Evolutionary conservation across 2,113 vertebrate species (phyloP), one percentile per base, ranked within the genome.

Genomic region (Scalopus aquaticus): DNA sequence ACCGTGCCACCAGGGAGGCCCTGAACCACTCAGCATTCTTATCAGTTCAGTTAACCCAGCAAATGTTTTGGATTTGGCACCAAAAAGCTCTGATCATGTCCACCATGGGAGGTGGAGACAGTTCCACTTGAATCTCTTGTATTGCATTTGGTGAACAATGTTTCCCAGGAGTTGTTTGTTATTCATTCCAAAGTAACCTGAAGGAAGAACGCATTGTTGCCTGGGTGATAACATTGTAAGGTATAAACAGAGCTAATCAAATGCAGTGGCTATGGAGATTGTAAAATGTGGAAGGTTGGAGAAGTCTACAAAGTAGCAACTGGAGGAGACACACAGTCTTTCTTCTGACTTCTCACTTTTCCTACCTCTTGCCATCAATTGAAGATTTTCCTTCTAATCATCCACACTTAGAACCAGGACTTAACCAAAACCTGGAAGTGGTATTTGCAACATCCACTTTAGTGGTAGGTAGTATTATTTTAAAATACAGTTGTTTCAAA

Each of bases 341-440:
- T 54, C 92, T 65, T 67, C 35, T 49, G 69, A 51, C 28, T 78
- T 73, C 64, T 85, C n/a, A 56, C 42, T 64, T 64, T 80, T 88
- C 56, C 69, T 73, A 32, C 78, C 70, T 92, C 30, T 80, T 95
- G 76, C 46, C 19, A n/a, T 90, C 77, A 88, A 51, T 44, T 81
- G 56, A 73, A 37, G 32, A 51, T 69, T 94, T 67, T 90, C 60
- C 20, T 42, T 83, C 20, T 74, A 49, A 81, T 82, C 65, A 73
- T 26, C 60, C 2, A 46, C 6, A 46, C 6, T 17, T 0, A 74
- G 56, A 64, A 46, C 60, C 5, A 44, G 44, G 46, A 60, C 46
- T 88, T 91, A 44, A 62, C 22, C 60, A 64, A 72, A 85, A 73
- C 28, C 7, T 28, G 1, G 54, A 82, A 81, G 42, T 69, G 42